Evolutionary conservation across 1,140 invertebrate species (phyloP).

Genomic region (Sycophaga agraensis): DNA sequence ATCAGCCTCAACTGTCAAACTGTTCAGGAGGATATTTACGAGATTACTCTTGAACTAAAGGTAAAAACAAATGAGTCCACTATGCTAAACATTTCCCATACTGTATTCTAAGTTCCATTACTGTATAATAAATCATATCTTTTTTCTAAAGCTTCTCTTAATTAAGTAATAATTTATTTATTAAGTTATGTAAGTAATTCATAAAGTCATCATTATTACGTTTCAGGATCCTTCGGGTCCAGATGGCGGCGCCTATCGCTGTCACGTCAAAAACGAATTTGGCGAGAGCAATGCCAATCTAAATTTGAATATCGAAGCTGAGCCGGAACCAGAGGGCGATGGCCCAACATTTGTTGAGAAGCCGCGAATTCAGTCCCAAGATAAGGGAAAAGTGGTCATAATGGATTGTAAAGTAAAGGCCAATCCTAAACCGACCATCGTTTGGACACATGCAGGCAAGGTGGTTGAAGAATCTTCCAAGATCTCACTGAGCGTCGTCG

Average conservation of each 20-base stretch:
- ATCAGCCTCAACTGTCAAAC: conserved; percentile 77
- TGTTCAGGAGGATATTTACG: conserved; percentile 83
- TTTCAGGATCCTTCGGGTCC: conserved; percentile 87
- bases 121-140: conserved; percentile 3
- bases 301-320: conserved; percentile 96
- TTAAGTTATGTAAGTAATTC: too few species aligned
- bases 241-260: conserved; percentile 96
- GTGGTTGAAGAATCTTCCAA: conserved; percentile 77
- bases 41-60: conserved; percentile 85
- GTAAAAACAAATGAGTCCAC: too few species aligned
- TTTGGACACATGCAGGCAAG: conserved; percentile 87
- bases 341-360: conserved; percentile 98
- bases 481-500: conserved; percentile 71
- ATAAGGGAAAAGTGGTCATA: conserved; percentile 93
- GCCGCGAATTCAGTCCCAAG: conserved; percentile 90
- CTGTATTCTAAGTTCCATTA: background rate
- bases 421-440: conserved; percentile 88
- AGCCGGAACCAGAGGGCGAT: conserved; percentile 87
- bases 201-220: too few species aligned
- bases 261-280: conserved; percentile 93
- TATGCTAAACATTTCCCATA: too few species aligned
- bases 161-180: background rate
- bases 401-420: conserved; percentile 97
- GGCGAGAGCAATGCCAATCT: conserved; percentile 98
- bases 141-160: background rate